Evolutionary conservation across 1,140 invertebrate genomes (phyloP).

Genomic region (Bombus pyrosoma): DNA sequence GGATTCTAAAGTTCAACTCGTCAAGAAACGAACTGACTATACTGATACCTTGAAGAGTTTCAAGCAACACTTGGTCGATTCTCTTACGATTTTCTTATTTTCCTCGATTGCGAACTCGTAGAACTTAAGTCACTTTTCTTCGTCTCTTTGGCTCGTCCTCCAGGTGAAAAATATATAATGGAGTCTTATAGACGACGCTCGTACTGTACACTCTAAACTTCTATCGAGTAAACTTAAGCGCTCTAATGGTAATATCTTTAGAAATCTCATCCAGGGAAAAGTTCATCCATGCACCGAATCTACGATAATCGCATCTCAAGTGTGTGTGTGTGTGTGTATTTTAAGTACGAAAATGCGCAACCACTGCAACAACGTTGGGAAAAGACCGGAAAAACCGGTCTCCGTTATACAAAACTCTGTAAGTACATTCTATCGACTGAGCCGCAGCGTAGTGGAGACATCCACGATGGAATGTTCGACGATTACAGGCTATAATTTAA

Average conservation of each 20-base stretch:
- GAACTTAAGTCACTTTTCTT: too few relatives aligned
- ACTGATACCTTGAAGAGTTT: too few relatives aligned
- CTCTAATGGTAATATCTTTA: constrained; percentile 8
- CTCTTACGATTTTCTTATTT: neutral
- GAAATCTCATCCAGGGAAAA: constrained; percentile 9
- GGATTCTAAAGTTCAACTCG: neutral
- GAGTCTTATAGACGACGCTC: neutral
- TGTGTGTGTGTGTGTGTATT: neutral
- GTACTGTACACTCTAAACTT: neutral
- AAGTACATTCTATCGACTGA: constrained; percentile 20
- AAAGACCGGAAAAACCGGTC: neutral
- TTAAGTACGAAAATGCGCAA: constrained; percentile 40
- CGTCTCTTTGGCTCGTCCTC: neutral
- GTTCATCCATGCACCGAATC: constrained; percentile 35
- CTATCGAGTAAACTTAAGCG: neutral
- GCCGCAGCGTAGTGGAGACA: neutral
- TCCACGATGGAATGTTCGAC: constrained; percentile 31
- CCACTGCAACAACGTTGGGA: neutral
- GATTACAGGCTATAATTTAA: neutral
- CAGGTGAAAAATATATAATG: constrained; percentile 5
- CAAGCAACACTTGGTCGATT: neutral
- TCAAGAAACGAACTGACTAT: neutral
- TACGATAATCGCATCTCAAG: constrained; percentile 1
- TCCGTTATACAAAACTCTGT: constrained; percentile 25
- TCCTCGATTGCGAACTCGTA: neutral